Base-by-base conservation (phyloP, 1,140 invertebrate species). In the Xylocopa sonorina region DNA sequence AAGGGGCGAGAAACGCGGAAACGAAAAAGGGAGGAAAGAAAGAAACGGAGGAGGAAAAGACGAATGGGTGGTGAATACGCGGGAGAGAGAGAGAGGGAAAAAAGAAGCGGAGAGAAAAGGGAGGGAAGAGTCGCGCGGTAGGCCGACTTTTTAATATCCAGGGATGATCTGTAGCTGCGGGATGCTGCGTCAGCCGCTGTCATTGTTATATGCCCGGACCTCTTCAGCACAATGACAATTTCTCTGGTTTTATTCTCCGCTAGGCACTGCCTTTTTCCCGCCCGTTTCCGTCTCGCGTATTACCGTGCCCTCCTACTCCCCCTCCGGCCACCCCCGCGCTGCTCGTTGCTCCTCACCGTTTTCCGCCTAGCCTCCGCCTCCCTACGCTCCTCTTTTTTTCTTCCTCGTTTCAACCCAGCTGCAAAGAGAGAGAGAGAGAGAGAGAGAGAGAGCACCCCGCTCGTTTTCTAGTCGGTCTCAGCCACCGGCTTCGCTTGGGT, bases 151-250 rank as follows among this genome's bases (percentile, higher is more conserved):
- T 92, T 92, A 92, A 91, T 92, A 92, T 91, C 90, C 87, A 90
- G 90, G 90, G 91, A 92, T 92, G 90, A 92, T 92, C 91, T 91
- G 90, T 86, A 90, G 86, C 85, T 85, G 86, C 83, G 85, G 86
- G 86, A 88, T 84, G 90, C 91, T 89, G 87, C 88, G 90, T 91
- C 91, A 92, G 91, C 89, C 88, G 88, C 89, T 89, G 91, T 92
- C 90, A 92, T 92, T 92, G 91, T 92, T 92, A 90, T 91, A 83
- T 78, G 85, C 88, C 86, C 89, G 90, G 90, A 91, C 89, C 90
- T 92, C 88, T 91, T 90, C 90, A 89, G 90, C 88, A 91, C 90
- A 91, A 92, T 91, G 90, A 92, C 90, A 91, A 92, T 91, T 91
- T 91, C 90, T 89, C 90, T 88, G 85, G 88, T 91, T 91, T 91